phyloP scores from a whole-genome alignment of 2,797 vertebrate genomes.

The Kryptopterus vitreolus region DNA sequence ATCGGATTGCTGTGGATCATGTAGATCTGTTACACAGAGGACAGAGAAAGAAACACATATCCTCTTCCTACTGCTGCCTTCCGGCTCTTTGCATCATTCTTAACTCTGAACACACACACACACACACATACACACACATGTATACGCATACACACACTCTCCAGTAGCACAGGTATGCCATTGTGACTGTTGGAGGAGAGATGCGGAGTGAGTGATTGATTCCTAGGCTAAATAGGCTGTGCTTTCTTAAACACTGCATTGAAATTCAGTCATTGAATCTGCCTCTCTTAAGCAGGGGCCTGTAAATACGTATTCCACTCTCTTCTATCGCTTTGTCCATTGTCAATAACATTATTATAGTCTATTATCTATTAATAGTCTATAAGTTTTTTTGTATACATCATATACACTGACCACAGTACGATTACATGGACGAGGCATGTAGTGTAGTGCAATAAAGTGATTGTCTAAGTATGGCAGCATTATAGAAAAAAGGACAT shows the following conservation, averaged over 20 bases:
- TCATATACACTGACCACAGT: background rate
- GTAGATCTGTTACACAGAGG: slow-evolving; percentile 18
- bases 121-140: slow-evolving; percentile 21
- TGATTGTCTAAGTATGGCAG: background rate
- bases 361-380: slow-evolving; percentile 43
- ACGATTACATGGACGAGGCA: background rate
- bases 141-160: slow-evolving; percentile 18
- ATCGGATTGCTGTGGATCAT: slow-evolving; percentile 16
- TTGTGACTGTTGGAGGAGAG: slow-evolving; percentile 56
- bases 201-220: slow-evolving; percentile 63
- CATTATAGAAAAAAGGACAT: background rate
- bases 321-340: slow-evolving; percentile 47
- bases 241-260: slow-evolving; percentile 54
- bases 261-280: slow-evolving; percentile 64
- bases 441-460: background rate
- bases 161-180: slow-evolving; percentile 53
- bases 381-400: slow-evolving; percentile 9
- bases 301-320: slow-evolving; percentile 58
- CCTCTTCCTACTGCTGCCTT: slow-evolving; percentile 50
- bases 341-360: slow-evolving; percentile 52
- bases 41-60: slow-evolving; percentile 39
- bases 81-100: slow-evolving; percentile 50
- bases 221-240: slow-evolving; percentile 60
- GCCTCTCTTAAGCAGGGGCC: slow-evolving; percentile 58
- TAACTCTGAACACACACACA: background rate